Evolutionary conservation across 2,113 vertebrate species (phyloP).

Genomic region (Antennarius striatus): DNA sequence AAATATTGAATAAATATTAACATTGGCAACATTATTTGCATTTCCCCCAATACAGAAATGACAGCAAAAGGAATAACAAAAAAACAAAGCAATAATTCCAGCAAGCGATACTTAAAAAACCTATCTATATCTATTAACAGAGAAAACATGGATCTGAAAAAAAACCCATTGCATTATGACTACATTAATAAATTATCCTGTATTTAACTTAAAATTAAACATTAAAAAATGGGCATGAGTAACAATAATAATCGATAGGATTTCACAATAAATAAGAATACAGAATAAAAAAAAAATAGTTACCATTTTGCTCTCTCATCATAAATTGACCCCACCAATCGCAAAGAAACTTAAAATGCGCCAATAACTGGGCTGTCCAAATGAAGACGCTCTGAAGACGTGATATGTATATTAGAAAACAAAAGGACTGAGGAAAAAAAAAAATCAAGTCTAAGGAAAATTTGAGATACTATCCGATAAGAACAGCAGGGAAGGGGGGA

Average conservation of each 20-base stretch:
- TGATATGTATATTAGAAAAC: constrained; percentile 35
- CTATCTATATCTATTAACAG: too few species aligned
- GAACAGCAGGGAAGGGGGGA: constrained; percentile 52
- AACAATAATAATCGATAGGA: constrained; percentile 19
- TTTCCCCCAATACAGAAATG: too few species aligned
- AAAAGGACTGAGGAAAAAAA: constrained; percentile 37
- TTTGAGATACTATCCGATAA: constrained; percentile 68
- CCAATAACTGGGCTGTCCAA: constrained; percentile 50
- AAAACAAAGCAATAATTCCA: too few species aligned
- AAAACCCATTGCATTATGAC: neutral
- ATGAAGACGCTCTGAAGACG: constrained; percentile 53
- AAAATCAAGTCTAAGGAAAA: constrained; percentile 49
- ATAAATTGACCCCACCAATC: constrained; percentile 76
- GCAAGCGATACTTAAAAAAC: too few species aligned
- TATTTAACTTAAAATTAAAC: neutral
- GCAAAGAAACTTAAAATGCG: constrained; percentile 62
- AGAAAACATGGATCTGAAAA: neutral
- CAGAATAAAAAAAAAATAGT: constrained; percentile 64
- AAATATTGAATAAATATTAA: constrained; percentile 5
- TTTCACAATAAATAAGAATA: constrained; percentile 31
- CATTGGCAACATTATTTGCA: neutral
- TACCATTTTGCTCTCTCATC: constrained; percentile 85
- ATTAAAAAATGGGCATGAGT: neutral
- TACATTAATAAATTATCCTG: neutral
- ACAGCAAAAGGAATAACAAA: too few species aligned